phyloP scores from a whole-genome alignment of 2,113 vertebrate species.

The Eptesicus fuscus region DNA sequence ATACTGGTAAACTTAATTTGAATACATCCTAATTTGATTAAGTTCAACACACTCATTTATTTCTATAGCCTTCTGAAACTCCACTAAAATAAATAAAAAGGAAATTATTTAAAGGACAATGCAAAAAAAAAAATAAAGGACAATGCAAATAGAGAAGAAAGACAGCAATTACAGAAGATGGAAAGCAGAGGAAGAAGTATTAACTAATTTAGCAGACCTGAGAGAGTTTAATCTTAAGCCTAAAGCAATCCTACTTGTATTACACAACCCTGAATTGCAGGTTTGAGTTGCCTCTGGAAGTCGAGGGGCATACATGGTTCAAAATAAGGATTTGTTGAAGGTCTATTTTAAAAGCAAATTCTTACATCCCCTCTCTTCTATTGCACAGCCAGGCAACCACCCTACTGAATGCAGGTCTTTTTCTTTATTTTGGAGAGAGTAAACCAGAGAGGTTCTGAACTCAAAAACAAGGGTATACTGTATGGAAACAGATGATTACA shows the following conservation, averaged over 20 bases:
- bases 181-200: conserved; percentile 3
- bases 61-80: background rate
- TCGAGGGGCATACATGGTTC: background rate
- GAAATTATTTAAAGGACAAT: background rate
- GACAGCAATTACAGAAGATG: background rate
- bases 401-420: background rate
- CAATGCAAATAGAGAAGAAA: background rate
- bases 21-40: background rate
- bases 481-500: background rate
- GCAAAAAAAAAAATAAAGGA: background rate
- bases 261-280: background rate
- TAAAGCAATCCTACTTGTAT: background rate
- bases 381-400: background rate
- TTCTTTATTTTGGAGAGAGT: background rate
- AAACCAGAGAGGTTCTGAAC: background rate
- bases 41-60: background rate
- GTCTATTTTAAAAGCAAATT: conserved; percentile 13
- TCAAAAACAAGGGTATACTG: background rate
- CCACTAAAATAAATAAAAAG: conserved; percentile 28
- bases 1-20: background rate
- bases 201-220: background rate
- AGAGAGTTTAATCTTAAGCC: background rate
- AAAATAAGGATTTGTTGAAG: conserved; percentile 15
- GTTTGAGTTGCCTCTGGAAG: background rate
- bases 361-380: background rate